phyloP scores from a whole-genome alignment of 2,888 invertebrate species.

The Drosophila nigritarsus region DNA sequence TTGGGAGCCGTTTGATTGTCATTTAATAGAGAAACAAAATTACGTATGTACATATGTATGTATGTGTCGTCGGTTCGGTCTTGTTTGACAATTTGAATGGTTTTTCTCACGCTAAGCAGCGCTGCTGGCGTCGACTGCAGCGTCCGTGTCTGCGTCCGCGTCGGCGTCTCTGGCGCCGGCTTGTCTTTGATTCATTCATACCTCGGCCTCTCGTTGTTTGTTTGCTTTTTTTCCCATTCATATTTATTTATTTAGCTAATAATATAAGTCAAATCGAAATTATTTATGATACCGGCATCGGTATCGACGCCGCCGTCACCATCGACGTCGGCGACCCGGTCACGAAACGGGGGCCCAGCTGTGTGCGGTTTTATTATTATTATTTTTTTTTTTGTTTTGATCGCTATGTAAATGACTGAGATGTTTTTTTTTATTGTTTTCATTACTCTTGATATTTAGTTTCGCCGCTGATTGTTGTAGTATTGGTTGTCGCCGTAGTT shows the following conservation, averaged over 20 bases:
- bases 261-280: conserved; percentile 78
- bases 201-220: conserved; percentile 54
- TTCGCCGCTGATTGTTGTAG: conserved; percentile 21
- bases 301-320: conserved; percentile 26
- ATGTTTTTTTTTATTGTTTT: conserved; percentile 69
- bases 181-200: conserved; percentile 76
- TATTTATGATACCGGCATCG: conserved; percentile 73
- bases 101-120: conserved; percentile 76
- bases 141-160: conserved; percentile 18
- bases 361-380: conserved; percentile 24
- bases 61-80: conserved; percentile 21
- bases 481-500: conserved; percentile 2
- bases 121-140: conserved; percentile 37
- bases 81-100: conserved; percentile 73
- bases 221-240: conserved; percentile 59
- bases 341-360: conserved; percentile 42
- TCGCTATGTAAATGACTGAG: conserved; percentile 73
- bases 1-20: conserved; percentile 56
- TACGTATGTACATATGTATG: conserved; percentile 63
- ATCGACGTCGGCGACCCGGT: conserved; percentile 43
- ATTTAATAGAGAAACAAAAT: conserved; percentile 62
- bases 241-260: conserved; percentile 76
- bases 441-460: conserved; percentile 51
- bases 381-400: conserved; percentile 61
- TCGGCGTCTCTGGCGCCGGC: conserved; percentile 58